phyloP scores from a whole-genome alignment of 2,113 vertebrate species.

The Bambusicola thoracicus region DNA sequence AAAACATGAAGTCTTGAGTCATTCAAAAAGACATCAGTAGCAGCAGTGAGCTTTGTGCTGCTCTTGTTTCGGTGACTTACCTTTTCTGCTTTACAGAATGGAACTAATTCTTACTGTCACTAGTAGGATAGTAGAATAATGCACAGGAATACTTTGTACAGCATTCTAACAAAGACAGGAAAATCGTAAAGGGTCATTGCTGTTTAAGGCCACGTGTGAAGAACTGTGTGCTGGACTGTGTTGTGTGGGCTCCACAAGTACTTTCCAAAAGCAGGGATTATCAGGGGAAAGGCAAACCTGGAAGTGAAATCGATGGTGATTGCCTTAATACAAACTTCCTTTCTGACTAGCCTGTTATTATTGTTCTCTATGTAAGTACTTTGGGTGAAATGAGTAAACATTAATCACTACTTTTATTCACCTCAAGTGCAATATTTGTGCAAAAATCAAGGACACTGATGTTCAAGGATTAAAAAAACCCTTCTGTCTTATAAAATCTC shows the following conservation, averaged over 20 bases:
- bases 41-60: neutral
- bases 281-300: fast-evolving
- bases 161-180: neutral
- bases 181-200: neutral
- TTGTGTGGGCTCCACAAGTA: neutral
- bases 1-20: neutral
- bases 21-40: neutral
- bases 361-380: neutral
- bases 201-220: neutral
- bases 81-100: neutral
- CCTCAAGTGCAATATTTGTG: neutral
- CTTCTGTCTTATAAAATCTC: neutral
- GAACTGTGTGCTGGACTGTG: fast-evolving
- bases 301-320: neutral
- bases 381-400: neutral
- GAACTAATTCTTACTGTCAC: neutral
- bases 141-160: neutral
- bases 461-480: neutral
- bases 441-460: neutral
- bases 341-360: neutral
- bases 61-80: neutral
- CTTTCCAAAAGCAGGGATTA: neutral
- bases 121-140: fast-evolving
- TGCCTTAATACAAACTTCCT: neutral
- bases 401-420: neutral